phyloP scores from a whole-genome alignment of 2,113 vertebrate genomes.

The Terrapene triunguis region DNA sequence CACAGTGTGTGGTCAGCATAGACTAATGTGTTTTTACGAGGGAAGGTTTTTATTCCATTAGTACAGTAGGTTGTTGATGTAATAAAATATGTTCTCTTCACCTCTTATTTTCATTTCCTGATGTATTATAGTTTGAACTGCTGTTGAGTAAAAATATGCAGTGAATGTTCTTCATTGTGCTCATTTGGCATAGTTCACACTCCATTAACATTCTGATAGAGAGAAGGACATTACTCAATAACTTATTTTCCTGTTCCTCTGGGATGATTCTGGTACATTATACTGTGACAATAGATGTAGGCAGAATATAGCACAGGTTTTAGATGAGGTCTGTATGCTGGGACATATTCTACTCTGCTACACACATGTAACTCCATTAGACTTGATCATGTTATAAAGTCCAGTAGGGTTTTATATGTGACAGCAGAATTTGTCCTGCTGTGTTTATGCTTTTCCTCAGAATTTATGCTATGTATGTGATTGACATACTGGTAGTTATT shows the following conservation, averaged over 20 bases:
- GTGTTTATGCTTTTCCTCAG: not conserved
- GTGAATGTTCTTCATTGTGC: constrained; percentile 64
- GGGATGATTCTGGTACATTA: constrained; percentile 58
- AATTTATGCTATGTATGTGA: not conserved
- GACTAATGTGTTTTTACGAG: constrained; percentile 28
- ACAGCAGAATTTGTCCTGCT: not conserved
- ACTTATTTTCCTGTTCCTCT: constrained; percentile 51
- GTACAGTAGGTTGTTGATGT: constrained; percentile 57
- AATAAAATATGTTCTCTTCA: constrained; percentile 69
- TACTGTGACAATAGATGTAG: constrained; percentile 27
- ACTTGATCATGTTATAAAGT: not conserved
- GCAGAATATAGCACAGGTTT: not conserved
- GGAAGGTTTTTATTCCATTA: constrained; percentile 63
- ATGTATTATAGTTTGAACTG: constrained; percentile 63
- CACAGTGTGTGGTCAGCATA: constrained; percentile 56
- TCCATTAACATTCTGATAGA: constrained; percentile 69
- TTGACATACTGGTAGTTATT: not conserved
- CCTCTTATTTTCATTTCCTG: constrained; percentile 72
- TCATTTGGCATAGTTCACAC: constrained; percentile 71
- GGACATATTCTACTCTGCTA: not conserved
- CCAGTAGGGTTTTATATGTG: not conserved
- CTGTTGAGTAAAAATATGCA: constrained; percentile 73
- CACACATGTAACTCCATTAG: not conserved
- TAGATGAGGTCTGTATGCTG: not conserved
- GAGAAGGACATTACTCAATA: constrained; percentile 36